These are phyloP conservation scores for Acrossocheilus wenchowensis DNA, from an alignment of 2,797 vertebrate species.

Conservation along the genomic window DNA sequence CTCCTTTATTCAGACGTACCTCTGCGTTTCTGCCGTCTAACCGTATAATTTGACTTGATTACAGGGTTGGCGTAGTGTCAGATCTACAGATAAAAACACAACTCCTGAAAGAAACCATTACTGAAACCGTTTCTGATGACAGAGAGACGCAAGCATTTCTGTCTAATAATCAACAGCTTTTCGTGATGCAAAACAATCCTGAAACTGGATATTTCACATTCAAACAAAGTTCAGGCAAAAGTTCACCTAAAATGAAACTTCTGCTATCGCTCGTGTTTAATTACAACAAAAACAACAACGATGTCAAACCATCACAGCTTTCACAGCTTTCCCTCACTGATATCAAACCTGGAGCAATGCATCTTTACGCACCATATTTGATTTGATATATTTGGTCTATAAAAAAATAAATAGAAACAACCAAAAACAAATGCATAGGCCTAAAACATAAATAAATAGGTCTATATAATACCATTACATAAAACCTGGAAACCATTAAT, in stretches of 20 bases:
- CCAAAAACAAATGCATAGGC: too few species aligned
- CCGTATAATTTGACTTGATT: constrained; percentile 50
- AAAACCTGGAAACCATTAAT: too few species aligned
- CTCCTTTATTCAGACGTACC: constrained; percentile 22
- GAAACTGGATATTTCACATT: constrained; percentile 6
- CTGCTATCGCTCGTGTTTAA: neutral
- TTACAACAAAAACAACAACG: too few species aligned
- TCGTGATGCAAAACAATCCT: neutral
- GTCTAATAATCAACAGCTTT: neutral
- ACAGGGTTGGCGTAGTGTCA: constrained; percentile 31
- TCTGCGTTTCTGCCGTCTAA: constrained; percentile 4
- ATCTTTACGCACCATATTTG: too few species aligned
- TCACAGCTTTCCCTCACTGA: too few species aligned
- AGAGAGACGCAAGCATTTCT: neutral
- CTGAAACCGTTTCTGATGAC: neutral
- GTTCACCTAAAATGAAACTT: neutral
- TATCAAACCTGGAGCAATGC: too few species aligned
- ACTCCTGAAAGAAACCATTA: neutral
- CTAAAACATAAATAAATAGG: too few species aligned
- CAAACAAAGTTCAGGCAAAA: neutral
- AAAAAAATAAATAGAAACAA: too few species aligned
- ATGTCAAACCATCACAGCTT: too few species aligned
- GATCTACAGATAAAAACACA: constrained; percentile 18
- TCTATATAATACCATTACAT: too few species aligned
- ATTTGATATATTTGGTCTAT: too few species aligned